Evolutionary conservation across 1,140 invertebrate genomes (phyloP).

Genomic region (Temnothorax curvispinosus): DNA sequence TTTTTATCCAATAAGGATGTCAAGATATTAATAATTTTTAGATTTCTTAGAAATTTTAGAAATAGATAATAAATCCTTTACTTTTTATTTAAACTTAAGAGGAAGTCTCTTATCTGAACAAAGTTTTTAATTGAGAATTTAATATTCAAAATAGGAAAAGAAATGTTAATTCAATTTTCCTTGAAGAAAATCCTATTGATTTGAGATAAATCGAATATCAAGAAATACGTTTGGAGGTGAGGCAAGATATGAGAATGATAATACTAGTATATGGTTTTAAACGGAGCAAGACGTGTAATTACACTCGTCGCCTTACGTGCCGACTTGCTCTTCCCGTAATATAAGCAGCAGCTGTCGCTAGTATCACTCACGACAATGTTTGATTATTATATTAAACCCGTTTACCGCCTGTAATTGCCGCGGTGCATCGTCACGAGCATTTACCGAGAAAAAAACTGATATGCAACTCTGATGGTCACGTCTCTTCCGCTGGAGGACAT

Average conservation of each 20-base stretch:
- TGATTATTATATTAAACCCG: conserved; percentile 61
- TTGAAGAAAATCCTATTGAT: not conserved
- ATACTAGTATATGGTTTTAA: conserved; percentile 64
- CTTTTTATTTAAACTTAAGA: not conserved
- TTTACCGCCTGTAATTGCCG: conserved; percentile 46
- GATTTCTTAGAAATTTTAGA: not conserved
- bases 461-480: conserved; percentile 13
- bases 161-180: not conserved
- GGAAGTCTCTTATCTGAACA: not conserved
- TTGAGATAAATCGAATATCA: conserved; percentile 6
- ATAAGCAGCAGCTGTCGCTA: conserved; percentile 47
- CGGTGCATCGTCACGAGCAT: conserved; percentile 45
- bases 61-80: not conserved
- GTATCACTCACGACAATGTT: conserved; percentile 58
- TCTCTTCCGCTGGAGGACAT: conserved; percentile 13
- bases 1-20: not conserved
- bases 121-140: not conserved
- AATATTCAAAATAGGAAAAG: not conserved
- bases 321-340: conserved; percentile 42
- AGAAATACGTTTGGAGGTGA: not conserved
- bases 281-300: conserved; percentile 63
- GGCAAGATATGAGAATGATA: conserved; percentile 34
- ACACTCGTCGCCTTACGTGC: conserved; percentile 56
- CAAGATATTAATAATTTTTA: not conserved
- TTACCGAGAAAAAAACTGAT: conserved; percentile 43